A percentile compares a stretch with the other conserved stretches of the same genome.
These are phyloP conservation scores for Cacatua alba DNA, from an alignment of 2,113 vertebrate species.

Conservation along the genomic window DNA sequence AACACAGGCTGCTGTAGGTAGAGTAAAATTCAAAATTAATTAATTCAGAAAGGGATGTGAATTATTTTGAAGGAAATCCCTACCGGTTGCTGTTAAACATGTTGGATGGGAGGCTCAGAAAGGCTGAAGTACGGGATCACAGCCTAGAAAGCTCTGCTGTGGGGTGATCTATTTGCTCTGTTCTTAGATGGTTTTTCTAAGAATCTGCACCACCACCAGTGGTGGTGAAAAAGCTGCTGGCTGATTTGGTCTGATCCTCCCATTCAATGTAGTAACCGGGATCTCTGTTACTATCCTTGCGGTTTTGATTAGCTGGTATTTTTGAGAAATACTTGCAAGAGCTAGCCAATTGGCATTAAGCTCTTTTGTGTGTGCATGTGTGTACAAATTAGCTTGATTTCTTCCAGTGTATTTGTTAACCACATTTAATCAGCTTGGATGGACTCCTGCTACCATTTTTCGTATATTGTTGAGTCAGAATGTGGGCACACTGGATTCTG, in stretches of 20 bases:
- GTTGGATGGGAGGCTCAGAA: not conserved
- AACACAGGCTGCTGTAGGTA: not conserved
- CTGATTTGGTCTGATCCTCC: not conserved
- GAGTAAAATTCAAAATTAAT: not conserved
- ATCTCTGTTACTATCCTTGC: not conserved
- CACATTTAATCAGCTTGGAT: not conserved
- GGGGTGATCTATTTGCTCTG: not conserved
- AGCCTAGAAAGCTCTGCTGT: not conserved
- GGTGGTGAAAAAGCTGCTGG: not conserved
- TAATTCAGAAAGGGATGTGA: not conserved
- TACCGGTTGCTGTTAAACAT: not conserved
- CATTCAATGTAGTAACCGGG: not conserved
- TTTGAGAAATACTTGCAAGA: not conserved
- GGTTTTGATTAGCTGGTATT: not conserved
- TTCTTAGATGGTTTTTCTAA: not conserved
- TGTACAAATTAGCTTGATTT: not conserved
- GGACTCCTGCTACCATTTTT: not conserved
- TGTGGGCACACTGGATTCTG: not conserved
- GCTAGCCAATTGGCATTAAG: not conserved
- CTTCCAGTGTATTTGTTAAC: constrained; percentile 10
- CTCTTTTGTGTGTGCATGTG: not conserved
- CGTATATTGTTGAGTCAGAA: not conserved
- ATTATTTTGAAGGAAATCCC: not conserved
- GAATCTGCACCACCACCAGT: not conserved
- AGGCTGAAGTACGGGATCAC: not conserved